Conservation (phyloP, 2,113 vertebrate species). For the Apodemus sylvaticus region DNA sequence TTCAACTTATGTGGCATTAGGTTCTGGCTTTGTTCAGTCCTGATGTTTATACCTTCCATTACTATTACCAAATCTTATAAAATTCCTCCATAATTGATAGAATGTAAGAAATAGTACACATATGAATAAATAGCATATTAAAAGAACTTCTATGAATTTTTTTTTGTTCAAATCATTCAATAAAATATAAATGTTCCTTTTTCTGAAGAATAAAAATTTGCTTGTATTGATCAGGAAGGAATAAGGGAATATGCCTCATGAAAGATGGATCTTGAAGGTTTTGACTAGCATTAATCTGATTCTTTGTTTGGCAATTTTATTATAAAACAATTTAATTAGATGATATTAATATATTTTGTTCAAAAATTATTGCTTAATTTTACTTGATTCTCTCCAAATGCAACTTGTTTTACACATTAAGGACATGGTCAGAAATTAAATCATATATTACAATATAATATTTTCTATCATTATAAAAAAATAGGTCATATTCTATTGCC, state of each 20-base stretch:
- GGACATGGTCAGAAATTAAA: not conserved
- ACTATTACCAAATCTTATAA: not conserved
- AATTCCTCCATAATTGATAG: not conserved
- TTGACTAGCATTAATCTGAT: conserved; percentile 5
- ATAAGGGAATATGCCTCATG: not conserved
- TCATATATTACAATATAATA: not conserved
- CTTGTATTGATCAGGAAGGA: not conserved
- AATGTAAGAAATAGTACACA: conserved; percentile 16
- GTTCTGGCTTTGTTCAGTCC: not conserved
- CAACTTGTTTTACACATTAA: conserved; percentile 21
- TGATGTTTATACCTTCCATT: not conserved
- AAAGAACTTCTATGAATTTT: conserved; percentile 41
- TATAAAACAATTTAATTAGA: not conserved
- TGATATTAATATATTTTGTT: conserved; percentile 9
- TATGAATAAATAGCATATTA: conserved; percentile 26
- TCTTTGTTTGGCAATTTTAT: not conserved
- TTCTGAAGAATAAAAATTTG: not conserved
- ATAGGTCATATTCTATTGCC: not conserved
- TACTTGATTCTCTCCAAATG: conserved; percentile 20
- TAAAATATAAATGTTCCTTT: conserved; percentile 10
- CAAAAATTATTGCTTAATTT: conserved; percentile 15
- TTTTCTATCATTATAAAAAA: conserved; percentile 26
- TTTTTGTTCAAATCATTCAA: conserved; percentile 13
- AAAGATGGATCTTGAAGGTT: not conserved
- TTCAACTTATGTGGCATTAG: not conserved